Conservation (phyloP, 1,140 invertebrate species). For the Anastrepha ludens region DNA sequence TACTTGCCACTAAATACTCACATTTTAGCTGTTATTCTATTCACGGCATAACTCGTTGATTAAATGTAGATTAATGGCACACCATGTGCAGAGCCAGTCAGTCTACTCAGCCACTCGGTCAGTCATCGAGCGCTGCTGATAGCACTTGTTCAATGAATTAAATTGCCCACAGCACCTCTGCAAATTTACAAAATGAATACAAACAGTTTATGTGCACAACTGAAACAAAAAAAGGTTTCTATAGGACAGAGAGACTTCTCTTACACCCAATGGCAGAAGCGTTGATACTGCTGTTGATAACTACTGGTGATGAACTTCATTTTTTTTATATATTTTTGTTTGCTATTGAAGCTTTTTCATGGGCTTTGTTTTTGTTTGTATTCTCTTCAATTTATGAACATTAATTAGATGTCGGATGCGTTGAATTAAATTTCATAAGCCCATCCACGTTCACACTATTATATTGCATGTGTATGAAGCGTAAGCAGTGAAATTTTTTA, state of each 20-base stretch:
- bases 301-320: too few species aligned
- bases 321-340: too few species aligned
- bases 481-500: too few species aligned
- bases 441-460: neutral
- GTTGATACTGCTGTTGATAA: too few species aligned
- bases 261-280: too few species aligned
- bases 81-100: neutral
- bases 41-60: neutral
- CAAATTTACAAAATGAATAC: slow-evolving; percentile 24
- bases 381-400: neutral
- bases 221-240: too few species aligned
- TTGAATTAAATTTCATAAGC: neutral
- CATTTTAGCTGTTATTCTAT: neutral
- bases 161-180: neutral
- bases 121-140: neutral
- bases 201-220: too few species aligned
- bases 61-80: slow-evolving; percentile 41
- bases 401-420: neutral
- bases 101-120: neutral
- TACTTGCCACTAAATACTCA: neutral
- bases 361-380: neutral
- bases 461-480: too few species aligned
- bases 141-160: slow-evolving; percentile 26
- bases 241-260: too few species aligned
- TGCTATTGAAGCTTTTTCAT: neutral